Percentiles rank a stretch among this genome's conserved stretches.
These are phyloP conservation scores for Urosaurus nigricauda DNA, from an alignment of 2,797 vertebrate genomes.

Conservation along the genomic window DNA sequence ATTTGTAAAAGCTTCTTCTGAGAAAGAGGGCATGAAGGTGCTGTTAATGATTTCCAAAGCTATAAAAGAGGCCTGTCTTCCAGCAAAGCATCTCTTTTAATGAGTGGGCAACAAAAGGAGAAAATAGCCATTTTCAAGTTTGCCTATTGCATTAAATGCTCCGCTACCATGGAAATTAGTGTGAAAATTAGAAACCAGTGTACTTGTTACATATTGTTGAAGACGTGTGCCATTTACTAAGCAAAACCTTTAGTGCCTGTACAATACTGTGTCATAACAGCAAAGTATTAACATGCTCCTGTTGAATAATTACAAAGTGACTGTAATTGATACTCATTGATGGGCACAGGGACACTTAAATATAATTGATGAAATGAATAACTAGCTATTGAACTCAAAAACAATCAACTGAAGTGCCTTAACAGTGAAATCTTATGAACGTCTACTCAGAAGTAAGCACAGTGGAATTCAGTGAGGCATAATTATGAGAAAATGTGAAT, in stretches of 20 bases:
- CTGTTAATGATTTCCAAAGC: slow-evolving; percentile 78
- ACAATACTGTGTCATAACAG: not conserved
- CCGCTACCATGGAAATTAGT: slow-evolving; percentile 57
- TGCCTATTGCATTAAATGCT: slow-evolving; percentile 55
- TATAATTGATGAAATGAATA: slow-evolving; percentile 36
- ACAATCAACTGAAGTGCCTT: not conserved
- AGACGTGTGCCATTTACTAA: not conserved
- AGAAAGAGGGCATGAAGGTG: slow-evolving; percentile 48
- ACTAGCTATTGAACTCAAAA: slow-evolving; percentile 32
- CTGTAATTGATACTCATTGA: slow-evolving; percentile 1
- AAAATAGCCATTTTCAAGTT: slow-evolving; percentile 72
- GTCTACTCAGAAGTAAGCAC: not conserved
- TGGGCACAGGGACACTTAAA: slow-evolving; percentile 34
- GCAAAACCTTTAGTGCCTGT: slow-evolving; percentile 7
- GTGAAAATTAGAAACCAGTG: slow-evolving; percentile 53
- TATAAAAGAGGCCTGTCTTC: slow-evolving; percentile 66
- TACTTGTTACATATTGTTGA: slow-evolving; percentile 37
- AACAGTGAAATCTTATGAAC: not conserved
- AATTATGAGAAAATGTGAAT: not conserved
- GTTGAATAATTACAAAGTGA: slow-evolving; percentile 50
- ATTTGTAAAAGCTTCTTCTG: slow-evolving; percentile 65
- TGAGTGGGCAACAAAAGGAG: slow-evolving; percentile 62
- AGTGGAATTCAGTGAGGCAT: not conserved
- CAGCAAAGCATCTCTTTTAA: slow-evolving; percentile 67
- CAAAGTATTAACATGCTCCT: slow-evolving; percentile 66